Conservation (phyloP, 2,113 vertebrate genomes). For the Bungarus multicinctus region DNA sequence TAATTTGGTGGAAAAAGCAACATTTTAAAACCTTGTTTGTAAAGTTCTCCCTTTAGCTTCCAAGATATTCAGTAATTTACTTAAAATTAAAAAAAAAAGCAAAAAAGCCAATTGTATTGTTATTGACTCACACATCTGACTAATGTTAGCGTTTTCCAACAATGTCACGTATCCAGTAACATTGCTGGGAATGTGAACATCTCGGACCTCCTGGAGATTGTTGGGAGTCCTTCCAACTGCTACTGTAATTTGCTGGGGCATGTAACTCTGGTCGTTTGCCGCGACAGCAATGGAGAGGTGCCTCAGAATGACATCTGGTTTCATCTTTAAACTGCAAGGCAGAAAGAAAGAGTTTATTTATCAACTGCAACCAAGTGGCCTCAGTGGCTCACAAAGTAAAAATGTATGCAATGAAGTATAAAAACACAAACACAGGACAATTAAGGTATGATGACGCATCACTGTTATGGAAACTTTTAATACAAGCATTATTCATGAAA, state of each 20-base stretch:
- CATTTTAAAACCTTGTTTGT: not conserved
- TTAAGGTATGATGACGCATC: not conserved
- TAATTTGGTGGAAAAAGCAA: not conserved
- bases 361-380: not conserved
- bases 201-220: slow-evolving; percentile 90
- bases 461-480: not conserved
- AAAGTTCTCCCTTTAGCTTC: not conserved
- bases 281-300: slow-evolving; percentile 92
- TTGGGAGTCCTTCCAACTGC: slow-evolving; percentile 86
- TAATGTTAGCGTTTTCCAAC: slow-evolving; percentile 94
- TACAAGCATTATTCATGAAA: not conserved
- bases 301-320: slow-evolving; percentile 89
- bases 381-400: not conserved
- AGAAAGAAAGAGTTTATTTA: slow-evolving; percentile 11
- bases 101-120: slow-evolving; percentile 33
- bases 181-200: slow-evolving; percentile 95
- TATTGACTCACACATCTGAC: slow-evolving; percentile 88
- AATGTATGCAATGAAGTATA: not conserved
- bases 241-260: slow-evolving; percentile 96
- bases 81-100: not conserved
- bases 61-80: slow-evolving; percentile 20
- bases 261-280: slow-evolving; percentile 95
- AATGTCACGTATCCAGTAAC: slow-evolving; percentile 94
- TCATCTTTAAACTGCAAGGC: slow-evolving; percentile 88
- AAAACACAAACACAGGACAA: not conserved